Evolutionary conservation across 2,888 invertebrate genomes (phyloP).

Genomic region (Mythimna impura): DNA sequence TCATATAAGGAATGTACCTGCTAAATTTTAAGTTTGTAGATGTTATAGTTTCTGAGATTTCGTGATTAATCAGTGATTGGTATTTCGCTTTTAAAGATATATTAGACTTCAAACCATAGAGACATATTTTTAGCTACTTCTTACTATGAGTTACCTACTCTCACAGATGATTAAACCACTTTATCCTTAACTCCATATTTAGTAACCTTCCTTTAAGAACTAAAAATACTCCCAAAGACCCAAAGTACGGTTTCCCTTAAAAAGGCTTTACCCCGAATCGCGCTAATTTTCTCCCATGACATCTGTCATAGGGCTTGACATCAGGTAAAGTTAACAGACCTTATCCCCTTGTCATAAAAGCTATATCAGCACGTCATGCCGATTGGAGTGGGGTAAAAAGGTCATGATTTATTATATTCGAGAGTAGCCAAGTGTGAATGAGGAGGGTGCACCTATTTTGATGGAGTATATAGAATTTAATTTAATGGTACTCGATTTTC

Average conservation of each 20-base stretch:
- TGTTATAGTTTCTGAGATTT: no score
- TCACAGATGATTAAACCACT: conserved; percentile 8
- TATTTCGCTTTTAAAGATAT: no score
- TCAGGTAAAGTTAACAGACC: conserved; percentile 29
- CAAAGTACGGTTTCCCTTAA: conserved; percentile 36
- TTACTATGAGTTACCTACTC: background rate
- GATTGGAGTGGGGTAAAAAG: conserved; percentile 51
- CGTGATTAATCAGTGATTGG: no score
- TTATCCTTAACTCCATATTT: background rate
- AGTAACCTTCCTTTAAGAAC: conserved; percentile 16
- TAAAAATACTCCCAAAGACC: conserved; percentile 37
- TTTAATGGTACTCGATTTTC: conserved; percentile 46
- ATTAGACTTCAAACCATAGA: no score
- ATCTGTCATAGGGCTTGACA: conserved; percentile 42
- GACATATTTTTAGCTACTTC: no score
- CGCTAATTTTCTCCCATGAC: conserved; percentile 57
- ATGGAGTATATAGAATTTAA: conserved; percentile 57
- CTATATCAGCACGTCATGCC: conserved; percentile 48
- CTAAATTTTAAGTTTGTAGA: no score
- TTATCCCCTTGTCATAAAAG: conserved; percentile 47
- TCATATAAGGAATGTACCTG: no score
- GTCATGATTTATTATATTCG: conserved; percentile 73
- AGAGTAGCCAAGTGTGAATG: conserved; percentile 69
- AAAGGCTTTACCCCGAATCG: conserved; percentile 37
- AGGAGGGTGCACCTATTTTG: conserved; percentile 63